Evolutionary conservation across 2,797 vertebrate genomes (phyloP), one percentile per base, ranked within the genome.

Genomic region (Fistularia commersonii): DNA sequence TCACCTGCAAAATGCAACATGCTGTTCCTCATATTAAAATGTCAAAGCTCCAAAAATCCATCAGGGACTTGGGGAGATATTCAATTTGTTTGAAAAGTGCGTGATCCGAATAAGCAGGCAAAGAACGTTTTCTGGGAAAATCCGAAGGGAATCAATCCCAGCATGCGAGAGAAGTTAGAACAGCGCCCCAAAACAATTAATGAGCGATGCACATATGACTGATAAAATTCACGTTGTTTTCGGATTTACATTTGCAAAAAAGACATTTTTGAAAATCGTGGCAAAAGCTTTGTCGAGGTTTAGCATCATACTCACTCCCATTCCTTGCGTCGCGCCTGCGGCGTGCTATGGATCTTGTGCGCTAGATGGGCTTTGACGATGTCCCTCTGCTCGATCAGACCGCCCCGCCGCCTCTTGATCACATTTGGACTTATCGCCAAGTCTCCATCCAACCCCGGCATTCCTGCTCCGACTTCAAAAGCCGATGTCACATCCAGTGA

Each of bases 341-440:
- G 97, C 6, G 97, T 99, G 89, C 96, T 98, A 80, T 98, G 96
- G 74, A 98, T 95, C 91, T 99, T 99, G 77, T 99, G 96, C 0
- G 95, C 95, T 75, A 98, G 90, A 11, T 98, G 97, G 0, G 97
- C 97, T 82, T 95, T 98, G 85, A 99, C 89, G 41, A 98, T 97
- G 87, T 99, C 97, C 71, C 88, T 91, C 86, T 98, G 96, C 58
- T 99, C 97, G 0, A 99, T 96, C 58, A 98, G 89, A 4, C 95
- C 97, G 0, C 97, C 96, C 0, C 97, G 90, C 12, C 96, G 89
- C 12, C 95, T 89, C 81, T 95, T 96, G 68, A 94, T 98, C 64
- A 95, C 74, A 0, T 94, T 93, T 0, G 95, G 93, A 80, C 94
- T 98, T 65, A 97, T 82, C 0, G 91, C 88, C 54, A 90, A 75